Base-by-base conservation (phyloP, 1,140 invertebrate genomes). In the Platyscapa corneri region DNA sequence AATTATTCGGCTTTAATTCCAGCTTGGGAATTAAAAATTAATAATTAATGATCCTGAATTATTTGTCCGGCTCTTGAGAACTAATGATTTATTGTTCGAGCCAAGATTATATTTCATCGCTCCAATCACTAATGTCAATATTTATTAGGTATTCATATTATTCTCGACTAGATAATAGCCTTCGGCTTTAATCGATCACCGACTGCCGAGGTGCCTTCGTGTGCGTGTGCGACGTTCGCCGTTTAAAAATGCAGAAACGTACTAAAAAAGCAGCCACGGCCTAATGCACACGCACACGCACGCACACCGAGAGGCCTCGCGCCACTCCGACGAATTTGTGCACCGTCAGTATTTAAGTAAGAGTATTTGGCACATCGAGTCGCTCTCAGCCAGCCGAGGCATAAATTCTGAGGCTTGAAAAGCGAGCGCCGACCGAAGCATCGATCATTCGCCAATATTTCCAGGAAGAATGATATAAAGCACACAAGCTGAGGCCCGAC, bases 321-420 rank as follows among this genome's bases (percentile, higher is more conserved):
- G n/a, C n/a, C n/a, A 37, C 6, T 42, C 27, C 7, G 42, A 42
- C 23, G 70, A 74, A 74, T 74, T 34, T 42, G 70, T n/a, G 70
- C 70, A 37, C 20, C 37, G 37, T 74, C 70, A 42, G 70, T 74
- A 74, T 74, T 74, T 74, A 42, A 74, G 70, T 74, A 74, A 42
- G 34, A 74, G 70, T 74, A 74, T 74, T 74, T 74, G 70, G 70
- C 37, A 74, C 70, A 74, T 74, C 27, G 37, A 74, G 42, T 74
- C 37, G n/a, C n/a, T 74, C 42, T 46, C 42, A 7, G n/a, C 37
- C 37, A 42, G 37, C 0, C 70, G 37, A 42, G 37, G 70, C 42
- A 27, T 74, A 42, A 74, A 74, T 74, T 74, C 70, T 23, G 70
- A 18, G 70, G 37, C 3, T 39, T n/a, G 3, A n/a, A 60, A 60